Evolutionary conservation across 2,888 invertebrate species (phyloP), one percentile per base, ranked within the genome.

Genomic region (Dryobota labecula): DNA sequence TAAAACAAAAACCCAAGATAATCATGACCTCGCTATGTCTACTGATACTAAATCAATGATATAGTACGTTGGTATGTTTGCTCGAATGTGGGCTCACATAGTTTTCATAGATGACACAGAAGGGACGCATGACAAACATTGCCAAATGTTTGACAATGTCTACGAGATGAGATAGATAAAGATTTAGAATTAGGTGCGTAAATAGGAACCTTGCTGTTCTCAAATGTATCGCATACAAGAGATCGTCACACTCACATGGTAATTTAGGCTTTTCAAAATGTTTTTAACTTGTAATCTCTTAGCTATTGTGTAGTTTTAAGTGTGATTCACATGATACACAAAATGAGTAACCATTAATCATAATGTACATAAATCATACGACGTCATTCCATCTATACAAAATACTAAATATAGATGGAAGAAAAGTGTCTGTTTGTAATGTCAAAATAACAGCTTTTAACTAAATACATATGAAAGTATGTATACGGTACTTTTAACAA

Each of bases 341-440:
- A n/a, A n/a, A 84, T 91, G 90, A 92, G 83, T 91, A 82, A 83
- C 87, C 83, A 36, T 76, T 78, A 88, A 87, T 88, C 86, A 88
- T 81, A 84, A 80, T 79, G 86, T 87, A 90, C 84, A 90, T 84
- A 92, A 80, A 88, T 84, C 60, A 66, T 77, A 30, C 63, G 82
- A 86, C 85, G 83, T 83, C 85, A 89, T 88, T 88, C 86, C 87
- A 88, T n/a, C n/a, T n/a, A n/a, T n/a, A n/a, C n/a, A n/a, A n/a
- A n/a, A n/a, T n/a, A n/a, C n/a, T n/a, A n/a, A n/a, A n/a, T n/a
- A n/a, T n/a, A n/a, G n/a, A n/a, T n/a, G n/a, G n/a, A n/a, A n/a
- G n/a, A n/a, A n/a, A n/a, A n/a, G n/a, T n/a, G n/a, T n/a, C n/a
- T n/a, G n/a, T n/a, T n/a, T n/a, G n/a, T n/a, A n/a, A n/a, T n/a